Base-by-base conservation (phyloP, 2,113 vertebrate species). In the Psettodes erumei region DNA sequence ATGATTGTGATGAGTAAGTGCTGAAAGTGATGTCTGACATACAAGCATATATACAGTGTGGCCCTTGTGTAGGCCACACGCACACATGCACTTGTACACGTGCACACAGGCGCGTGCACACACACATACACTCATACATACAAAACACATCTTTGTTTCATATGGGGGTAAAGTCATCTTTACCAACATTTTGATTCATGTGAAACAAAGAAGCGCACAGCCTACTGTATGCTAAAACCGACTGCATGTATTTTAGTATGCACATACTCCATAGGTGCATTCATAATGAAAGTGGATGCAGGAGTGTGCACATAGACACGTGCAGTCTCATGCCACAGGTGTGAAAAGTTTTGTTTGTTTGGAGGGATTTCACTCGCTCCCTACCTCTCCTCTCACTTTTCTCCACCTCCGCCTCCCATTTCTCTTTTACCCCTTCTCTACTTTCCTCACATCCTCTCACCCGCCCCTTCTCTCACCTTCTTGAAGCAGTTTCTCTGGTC, bases 261-360 rank as follows among this genome's bases (percentile, higher is more conserved):
- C 19, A 32, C 60, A 33, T 64, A 43, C 19, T 35, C 32, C 45
- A 37, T 45, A 50, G 35, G 32, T 40, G 32, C n/a, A 2, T 54
- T 66, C 7, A 38, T 25, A 51, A 9, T 48, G 28, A 56, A 40
- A 60, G 16, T 45, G 27, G 23, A 56, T 35, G 21, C 21, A 8
- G 23, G 30, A 25, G 6, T 12, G 1, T 8, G 7, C 42, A 43
- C 65, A 28, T 12, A 73, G 30, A 45, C 43, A 18, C 40, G 40
- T 18, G 59, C 30, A 42, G 37, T 65, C 33, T 8, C 2, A 25
- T 32, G 21, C 12, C 55, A 72, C 70, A 81, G 82, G 90, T 92
- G 89, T 86, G 56, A 54, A 81, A 71, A 71, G 64, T 75, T 78
- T 33, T 87, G 75, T 89, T 89, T 90, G 84, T 85, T 90, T 89